These are phyloP conservation scores for Xerus rutilus DNA, from an alignment of 2,797 vertebrate species.

Conservation along the genomic window DNA sequence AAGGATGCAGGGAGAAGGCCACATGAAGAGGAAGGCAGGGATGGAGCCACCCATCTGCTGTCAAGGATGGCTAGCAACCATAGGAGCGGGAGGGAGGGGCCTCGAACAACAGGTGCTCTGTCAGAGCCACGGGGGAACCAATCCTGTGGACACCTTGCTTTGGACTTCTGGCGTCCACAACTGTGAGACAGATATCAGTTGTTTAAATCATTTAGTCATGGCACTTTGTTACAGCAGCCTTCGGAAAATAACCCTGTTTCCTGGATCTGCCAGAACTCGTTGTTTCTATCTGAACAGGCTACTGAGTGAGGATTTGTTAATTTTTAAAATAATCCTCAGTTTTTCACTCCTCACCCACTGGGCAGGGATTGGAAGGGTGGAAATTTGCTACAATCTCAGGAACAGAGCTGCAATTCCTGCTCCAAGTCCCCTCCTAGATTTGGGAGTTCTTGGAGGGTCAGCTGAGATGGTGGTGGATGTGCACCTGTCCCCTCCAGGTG, in stretches of 20 bases:
- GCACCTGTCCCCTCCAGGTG: too few relatives aligned
- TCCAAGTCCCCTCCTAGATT: too few relatives aligned
- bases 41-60: too few relatives aligned
- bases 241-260: neutral
- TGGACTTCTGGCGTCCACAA: neutral
- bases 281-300: neutral
- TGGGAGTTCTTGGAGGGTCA: neutral
- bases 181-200: neutral
- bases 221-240: neutral
- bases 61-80: neutral
- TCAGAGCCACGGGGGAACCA: neutral
- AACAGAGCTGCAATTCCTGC: rapidly evolving
- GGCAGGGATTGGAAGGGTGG: neutral
- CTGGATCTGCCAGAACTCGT: too few relatives aligned
- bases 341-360: neutral
- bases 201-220: rapidly evolving
- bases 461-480: neutral
- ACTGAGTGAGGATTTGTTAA: neutral
- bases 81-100: neutral
- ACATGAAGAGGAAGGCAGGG: rapidly evolving
- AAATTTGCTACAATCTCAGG: neutral
- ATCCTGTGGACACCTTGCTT: neutral
- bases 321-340: neutral
- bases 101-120: too few relatives aligned
- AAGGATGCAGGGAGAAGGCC: neutral